Evolutionary conservation across 1,140 invertebrate genomes (phyloP), one percentile per base, ranked within the genome.

Genomic region (Meloidogyne floridensis): DNA sequence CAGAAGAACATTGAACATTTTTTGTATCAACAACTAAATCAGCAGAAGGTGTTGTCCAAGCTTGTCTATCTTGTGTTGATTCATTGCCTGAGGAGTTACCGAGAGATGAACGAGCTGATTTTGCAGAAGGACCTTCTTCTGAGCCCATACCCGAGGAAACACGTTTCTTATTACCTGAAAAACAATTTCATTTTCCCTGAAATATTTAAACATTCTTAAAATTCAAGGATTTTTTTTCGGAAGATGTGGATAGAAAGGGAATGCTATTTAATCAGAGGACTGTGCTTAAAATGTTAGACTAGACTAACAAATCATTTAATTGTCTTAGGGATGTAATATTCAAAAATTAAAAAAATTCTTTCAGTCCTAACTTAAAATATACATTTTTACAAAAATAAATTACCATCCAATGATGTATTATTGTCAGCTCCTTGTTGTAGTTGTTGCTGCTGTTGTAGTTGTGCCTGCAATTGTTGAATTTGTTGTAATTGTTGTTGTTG

Each of bases 401-500:
- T n/a, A 65, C 59, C n/a, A 65, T 65, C 59, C n/a, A 65, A 54
- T 13, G 53, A 54, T 54, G 53, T 11, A 6, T 5, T 65, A 59
- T 59, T 59, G 5, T 59, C 15, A n/a, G n/a, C 5, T 18, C 15
- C 59, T 43, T 11, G 42, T 59, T 47, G 53, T 18, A 78, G 4
- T 72, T 32, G 56, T 13, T 59, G 56, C 10, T 79, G 77, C 4
- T 79, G 77, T 7, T 72, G 75, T 13, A 77, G 2, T 56, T 77
- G 77, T 18, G 69, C 15, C 2, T 79, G 65, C 5, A 65, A 69
- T 47, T 79, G 77, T 18, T 79, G 77, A 69, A 79, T n/a, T n/a
- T 79, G 77, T 18, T 79, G 77, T 11, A 65, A 47, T 43, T 79
- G 77, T 18, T 72, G 77, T 47, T 79, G 77, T 51, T 79, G 54